Evolutionary conservation across 1,140 invertebrate species (phyloP), one percentile per base, ranked within the genome.

Genomic region (Dendroctonus ponderosae): DNA sequence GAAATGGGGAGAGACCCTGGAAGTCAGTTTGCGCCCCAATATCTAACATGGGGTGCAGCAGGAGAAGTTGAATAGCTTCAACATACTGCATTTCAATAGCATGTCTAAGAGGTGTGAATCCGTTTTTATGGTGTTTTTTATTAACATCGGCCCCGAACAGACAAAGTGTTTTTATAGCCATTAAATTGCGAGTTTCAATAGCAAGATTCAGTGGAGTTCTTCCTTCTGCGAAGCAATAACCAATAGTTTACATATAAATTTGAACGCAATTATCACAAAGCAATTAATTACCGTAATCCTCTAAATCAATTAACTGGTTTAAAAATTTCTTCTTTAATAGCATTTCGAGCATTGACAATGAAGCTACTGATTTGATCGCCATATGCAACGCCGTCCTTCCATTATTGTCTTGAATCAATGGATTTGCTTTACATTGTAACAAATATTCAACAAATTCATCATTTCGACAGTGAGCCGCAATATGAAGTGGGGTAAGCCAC

Each of bases 31-130:
- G 67, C 14, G 48, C 3, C 5, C 15, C 7, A 15, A 59, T 5
- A n/a, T 40, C 46, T 6, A 71, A 62, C 2, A 72, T 70, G 7
- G 74, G 67, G 14, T 77, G 72, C 66, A 79, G 75, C 15, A 87
- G 66, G 46, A 87, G 77, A 61, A 79, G 82, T 41, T 79, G 72
- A n/a, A 85, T 76, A 7, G 85, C 77, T 5, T 83, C 77, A 0
- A 75, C 70, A 50, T 79, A 75, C 9, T 79, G 73, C 41, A 78
- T 76, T 70, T 82, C 80, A 0, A 86, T 80, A 3, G 85, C 85
- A 68, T 86, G 80, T 67, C 86, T 82, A 5, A 87, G 74, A 0
- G 80, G 82, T 52, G 83, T 85, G 49, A 81, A 80, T n/a, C 85
- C 85, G 61, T 80, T 82, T 12, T 79, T 82, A 63, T 71, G 75